A percentile compares a stretch with the other conserved stretches of the same genome.
Conservation (phyloP, 1,140 invertebrate genomes). For the Ditylenchus dipsaci region DNA sequence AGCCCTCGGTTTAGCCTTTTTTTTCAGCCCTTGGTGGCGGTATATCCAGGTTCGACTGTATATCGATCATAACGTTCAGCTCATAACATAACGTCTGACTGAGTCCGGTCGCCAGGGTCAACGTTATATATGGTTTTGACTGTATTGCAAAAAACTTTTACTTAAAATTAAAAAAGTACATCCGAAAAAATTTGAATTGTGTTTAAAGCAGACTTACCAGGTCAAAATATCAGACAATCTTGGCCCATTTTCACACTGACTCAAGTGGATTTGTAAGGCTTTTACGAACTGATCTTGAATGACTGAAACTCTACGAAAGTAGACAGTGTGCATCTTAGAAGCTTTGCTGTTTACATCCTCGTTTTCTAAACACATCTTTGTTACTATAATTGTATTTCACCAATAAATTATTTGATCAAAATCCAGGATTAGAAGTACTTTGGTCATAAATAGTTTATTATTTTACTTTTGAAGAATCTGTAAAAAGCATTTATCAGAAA, state of each 20-base stretch:
- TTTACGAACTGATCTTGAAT: constrained; percentile 58
- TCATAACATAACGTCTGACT: no score
- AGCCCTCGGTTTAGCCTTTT: no score
- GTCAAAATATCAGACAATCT: constrained; percentile 53
- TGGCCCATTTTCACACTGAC: constrained; percentile 51
- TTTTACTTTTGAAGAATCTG: no score
- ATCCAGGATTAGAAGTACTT: no score
- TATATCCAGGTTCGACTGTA: no score
- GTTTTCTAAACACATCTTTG: constrained; percentile 6
- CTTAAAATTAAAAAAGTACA: neutral
- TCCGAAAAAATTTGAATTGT: constrained; percentile 8
- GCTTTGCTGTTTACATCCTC: constrained; percentile 11
- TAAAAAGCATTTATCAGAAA: no score
- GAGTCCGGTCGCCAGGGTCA: no score
- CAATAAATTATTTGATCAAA: constrained; percentile 18
- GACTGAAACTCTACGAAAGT: constrained; percentile 24
- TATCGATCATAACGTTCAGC: no score
- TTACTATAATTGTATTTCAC: neutral
- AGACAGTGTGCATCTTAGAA: neutral
- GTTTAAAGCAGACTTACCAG: constrained; percentile 25
- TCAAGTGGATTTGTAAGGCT: constrained; percentile 56
- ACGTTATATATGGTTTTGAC: no score
- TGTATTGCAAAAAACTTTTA: no score
- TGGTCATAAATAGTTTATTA: no score
- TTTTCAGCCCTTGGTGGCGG: no score